These are phyloP conservation scores for Malthinus flaveolus DNA, from an alignment of 2,888 invertebrate genomes.

Conservation along the genomic window DNA sequence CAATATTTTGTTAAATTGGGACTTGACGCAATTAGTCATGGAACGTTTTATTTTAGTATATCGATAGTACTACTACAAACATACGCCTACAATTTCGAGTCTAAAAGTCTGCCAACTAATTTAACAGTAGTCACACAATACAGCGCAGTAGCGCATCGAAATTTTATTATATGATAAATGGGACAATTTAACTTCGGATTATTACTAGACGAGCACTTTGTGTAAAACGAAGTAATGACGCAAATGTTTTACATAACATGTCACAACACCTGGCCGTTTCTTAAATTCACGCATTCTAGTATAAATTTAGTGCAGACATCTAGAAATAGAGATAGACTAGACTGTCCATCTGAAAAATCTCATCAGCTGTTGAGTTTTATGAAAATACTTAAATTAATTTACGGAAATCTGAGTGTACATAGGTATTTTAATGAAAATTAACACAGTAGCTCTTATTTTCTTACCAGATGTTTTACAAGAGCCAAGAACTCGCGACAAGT, in stretches of 20 bases:
- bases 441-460: not conserved
- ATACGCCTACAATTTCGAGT: conserved; percentile 8
- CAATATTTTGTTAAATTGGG: too few relatives aligned
- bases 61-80: not conserved
- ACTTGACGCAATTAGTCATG: too few relatives aligned
- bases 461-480: too few relatives aligned
- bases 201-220: conserved; percentile 25
- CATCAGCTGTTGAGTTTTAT: conserved; percentile 30
- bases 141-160: conserved; percentile 17
- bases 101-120: conserved; percentile 13
- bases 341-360: conserved; percentile 34
- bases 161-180: conserved; percentile 41
- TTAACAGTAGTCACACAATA: conserved; percentile 9
- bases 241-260: conserved; percentile 40
- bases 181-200: conserved; percentile 32
- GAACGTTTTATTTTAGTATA: not conserved
- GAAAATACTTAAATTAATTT: conserved; percentile 9
- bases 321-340: conserved; percentile 29
- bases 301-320: conserved; percentile 31
- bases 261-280: conserved; percentile 37
- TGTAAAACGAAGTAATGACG: conserved; percentile 33
- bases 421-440: conserved; percentile 3
- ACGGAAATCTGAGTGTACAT: not conserved
- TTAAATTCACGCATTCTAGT: conserved; percentile 34
- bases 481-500: too few relatives aligned